Evolutionary conservation across 2,888 invertebrate genomes (phyloP), one percentile per base, ranked within the genome.

Genomic region (Aspidapion aeneum): DNA sequence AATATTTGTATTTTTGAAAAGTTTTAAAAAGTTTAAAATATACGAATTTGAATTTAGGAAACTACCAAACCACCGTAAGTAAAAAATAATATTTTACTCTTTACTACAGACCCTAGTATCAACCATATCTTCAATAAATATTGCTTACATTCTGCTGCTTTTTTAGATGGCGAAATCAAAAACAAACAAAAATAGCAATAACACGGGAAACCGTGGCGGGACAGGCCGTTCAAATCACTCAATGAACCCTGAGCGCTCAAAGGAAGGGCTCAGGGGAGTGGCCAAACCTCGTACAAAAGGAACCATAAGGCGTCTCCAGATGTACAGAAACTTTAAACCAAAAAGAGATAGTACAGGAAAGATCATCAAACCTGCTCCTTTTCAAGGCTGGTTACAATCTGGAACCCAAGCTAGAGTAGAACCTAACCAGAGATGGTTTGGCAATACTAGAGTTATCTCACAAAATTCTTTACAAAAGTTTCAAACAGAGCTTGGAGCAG

Each of bases 341-440:
- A 96, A 95, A 78, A 86, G 98, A 61, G 91, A 98, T 81, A 88
- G 87, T 74, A 85, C 83, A 62, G 93, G 98, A 58, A 94, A 97
- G 84, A 96, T 99, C 61, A 81, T 97, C 55, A 90, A 89, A 49
- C 92, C 98, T 21, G 99, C 99, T 0, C 98, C 98, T 0, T 99
- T 96, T 79, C 99, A 99, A 86, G 92, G 91, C 55, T 89, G 89
- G 82, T 82, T 96, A 19, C 83, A 91, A 16, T 90, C 96, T 35
- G 99, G 99, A 20, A 90, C 94, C 1, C 88, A 91, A 76, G 95
- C 98, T 22, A 85, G 98, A 64, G 94, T 99, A 0, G 99, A 98
- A 80, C 99, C 99, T 1, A 97, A 94, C 71, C 94, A 96, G 73
- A 95, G 93, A 78, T 99, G 99, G 99, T 99, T 99, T 80, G 97